These are phyloP conservation scores for Amblyopsis rosae DNA, from an alignment of 2,113 vertebrate species.

Conservation along the genomic window DNA sequence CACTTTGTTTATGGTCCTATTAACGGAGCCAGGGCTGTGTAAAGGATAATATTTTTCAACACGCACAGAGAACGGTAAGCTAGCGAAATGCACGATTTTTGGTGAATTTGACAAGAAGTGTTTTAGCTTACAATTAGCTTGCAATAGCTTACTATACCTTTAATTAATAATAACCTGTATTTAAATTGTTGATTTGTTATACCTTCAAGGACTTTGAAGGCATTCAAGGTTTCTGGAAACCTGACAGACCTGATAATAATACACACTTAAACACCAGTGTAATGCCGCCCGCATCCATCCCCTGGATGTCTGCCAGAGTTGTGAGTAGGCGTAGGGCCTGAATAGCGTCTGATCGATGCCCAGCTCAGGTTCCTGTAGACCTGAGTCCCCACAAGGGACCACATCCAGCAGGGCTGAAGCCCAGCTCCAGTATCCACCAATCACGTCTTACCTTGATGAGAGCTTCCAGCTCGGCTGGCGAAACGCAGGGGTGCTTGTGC, in stretches of 20 bases:
- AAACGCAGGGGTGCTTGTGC: constrained; percentile 87
- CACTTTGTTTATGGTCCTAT: no score
- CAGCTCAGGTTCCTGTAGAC: constrained; percentile 54
- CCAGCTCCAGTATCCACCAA: constrained; percentile 24
- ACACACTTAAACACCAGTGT: neutral
- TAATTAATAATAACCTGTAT: neutral
- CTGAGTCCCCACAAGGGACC: constrained; percentile 43
- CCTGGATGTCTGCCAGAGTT: constrained; percentile 17
- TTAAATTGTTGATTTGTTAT: neutral
- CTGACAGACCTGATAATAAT: neutral
- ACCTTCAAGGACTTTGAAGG: neutral
- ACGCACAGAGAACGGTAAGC: no score
- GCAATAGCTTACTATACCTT: neutral
- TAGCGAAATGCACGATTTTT: no score
- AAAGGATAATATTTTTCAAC: no score
- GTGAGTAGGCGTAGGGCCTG: constrained; percentile 25
- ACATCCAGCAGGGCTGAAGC: neutral
- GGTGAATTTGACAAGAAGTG: no score
- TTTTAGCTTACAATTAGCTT: no score
- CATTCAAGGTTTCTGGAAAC: neutral
- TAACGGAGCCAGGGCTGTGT: no score
- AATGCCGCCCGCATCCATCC: constrained; percentile 21
- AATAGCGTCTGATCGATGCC: constrained; percentile 50
- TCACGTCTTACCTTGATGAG: constrained; percentile 87
- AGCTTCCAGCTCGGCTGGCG: constrained; percentile 84